These are phyloP conservation scores for Leistus spinibarbis DNA, from an alignment of 2,888 invertebrate species.

Conservation along the genomic window DNA sequence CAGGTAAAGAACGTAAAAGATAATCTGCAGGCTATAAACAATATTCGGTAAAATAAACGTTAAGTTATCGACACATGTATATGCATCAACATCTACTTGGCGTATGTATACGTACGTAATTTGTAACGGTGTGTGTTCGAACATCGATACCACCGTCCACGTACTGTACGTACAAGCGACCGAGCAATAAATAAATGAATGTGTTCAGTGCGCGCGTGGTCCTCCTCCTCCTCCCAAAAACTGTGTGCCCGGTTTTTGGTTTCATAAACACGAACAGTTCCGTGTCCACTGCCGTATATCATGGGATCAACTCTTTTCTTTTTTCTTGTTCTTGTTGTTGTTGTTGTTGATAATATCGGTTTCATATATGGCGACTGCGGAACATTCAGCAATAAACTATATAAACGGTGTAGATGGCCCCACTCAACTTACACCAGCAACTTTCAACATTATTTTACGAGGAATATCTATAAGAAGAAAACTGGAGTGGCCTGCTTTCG, in stretches of 20 bases:
- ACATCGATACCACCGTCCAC: not conserved
- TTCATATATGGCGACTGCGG: not conserved
- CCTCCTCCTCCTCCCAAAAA: not conserved
- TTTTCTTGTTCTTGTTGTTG: not conserved
- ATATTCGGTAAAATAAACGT: not conserved
- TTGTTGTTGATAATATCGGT: not conserved
- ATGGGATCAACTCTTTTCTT: not conserved
- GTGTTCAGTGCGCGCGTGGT: no score
- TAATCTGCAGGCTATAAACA: not conserved
- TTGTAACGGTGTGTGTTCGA: not conserved
- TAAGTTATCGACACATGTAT: no score
- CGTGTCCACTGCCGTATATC: not conserved
- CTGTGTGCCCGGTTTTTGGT: not conserved
- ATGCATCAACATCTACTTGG: not conserved
- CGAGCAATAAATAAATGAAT: not conserved
- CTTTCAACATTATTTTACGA: no score
- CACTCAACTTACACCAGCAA: no score
- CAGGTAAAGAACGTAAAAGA: not conserved
- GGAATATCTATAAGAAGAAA: no score
- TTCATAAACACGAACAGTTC: not conserved
- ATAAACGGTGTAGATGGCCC: not conserved
- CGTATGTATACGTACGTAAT: not conserved
- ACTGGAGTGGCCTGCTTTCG: no score
- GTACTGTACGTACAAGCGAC: not conserved
- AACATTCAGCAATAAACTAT: not conserved